These are phyloP conservation scores for Alcedo quadribrachys DNA, from an alignment of 2,797 vertebrate species.

Conservation along the genomic window DNA sequence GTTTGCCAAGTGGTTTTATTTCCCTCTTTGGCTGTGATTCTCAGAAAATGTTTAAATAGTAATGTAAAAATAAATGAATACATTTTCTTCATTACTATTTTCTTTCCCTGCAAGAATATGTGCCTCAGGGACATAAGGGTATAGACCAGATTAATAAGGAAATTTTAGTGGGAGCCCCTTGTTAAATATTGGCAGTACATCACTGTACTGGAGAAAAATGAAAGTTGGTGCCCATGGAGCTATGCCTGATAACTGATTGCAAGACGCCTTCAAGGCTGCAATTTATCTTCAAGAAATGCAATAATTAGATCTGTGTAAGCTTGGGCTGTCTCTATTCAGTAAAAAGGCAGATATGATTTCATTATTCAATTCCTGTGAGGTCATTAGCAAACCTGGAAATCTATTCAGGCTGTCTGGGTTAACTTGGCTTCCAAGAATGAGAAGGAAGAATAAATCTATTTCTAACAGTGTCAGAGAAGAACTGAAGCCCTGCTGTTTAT, in stretches of 20 bases:
- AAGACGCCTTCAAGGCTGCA: constrained; percentile 58
- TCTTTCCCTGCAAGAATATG: constrained; percentile 50
- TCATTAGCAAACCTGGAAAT: constrained; percentile 59
- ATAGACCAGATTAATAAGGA: constrained; percentile 47
- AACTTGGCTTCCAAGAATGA: constrained; percentile 2
- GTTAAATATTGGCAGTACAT: constrained; percentile 58
- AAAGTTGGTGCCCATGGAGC: constrained; percentile 34
- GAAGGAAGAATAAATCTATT: constrained; percentile 7
- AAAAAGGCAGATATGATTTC: constrained; percentile 57
- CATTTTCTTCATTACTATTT: constrained; percentile 60
- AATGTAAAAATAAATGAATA: constrained; percentile 71
- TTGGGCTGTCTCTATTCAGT: constrained; percentile 8
- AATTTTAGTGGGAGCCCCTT: constrained; percentile 51
- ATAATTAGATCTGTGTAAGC: constrained; percentile 51
- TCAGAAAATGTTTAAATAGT: constrained; percentile 64
- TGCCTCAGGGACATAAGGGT: constrained; percentile 23
- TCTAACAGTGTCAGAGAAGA: not conserved
- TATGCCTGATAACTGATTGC: constrained; percentile 56
- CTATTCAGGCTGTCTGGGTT: constrained; percentile 41
- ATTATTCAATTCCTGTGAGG: constrained; percentile 61
- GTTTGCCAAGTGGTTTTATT: constrained; percentile 69
- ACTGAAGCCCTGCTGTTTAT: not conserved
- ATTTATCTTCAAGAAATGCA: constrained; percentile 61
- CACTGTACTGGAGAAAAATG: constrained; percentile 37
- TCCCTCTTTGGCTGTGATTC: constrained; percentile 64